Conservation (phyloP, 1,140 invertebrate genomes). For the Brachionus plicatilis region DNA sequence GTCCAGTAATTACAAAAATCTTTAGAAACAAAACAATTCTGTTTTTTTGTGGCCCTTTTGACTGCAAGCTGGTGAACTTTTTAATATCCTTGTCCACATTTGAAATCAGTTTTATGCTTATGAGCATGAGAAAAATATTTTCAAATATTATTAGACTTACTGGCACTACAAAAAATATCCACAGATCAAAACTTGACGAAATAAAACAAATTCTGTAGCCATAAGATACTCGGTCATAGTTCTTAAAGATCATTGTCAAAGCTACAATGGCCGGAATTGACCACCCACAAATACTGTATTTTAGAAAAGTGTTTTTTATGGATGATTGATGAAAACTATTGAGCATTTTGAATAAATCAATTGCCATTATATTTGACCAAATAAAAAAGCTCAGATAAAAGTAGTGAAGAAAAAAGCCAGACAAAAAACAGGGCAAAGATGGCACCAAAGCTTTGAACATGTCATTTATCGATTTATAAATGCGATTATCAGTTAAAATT, state of each 20-base stretch:
- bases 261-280: neutral
- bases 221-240: neutral
- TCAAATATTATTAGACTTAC: neutral
- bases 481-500: neutral
- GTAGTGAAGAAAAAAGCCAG: neutral
- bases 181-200: neutral
- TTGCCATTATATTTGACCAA: constrained; percentile 15
- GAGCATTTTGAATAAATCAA: neutral
- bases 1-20: neutral
- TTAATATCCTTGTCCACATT: neutral
- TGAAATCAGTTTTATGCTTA: neutral
- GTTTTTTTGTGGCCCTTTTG: neutral
- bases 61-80: neutral
- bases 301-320: neutral
- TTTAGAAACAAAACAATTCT: neutral
- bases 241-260: neutral
- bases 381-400: neutral
- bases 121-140: neutral
- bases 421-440: neutral
- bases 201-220: neutral
- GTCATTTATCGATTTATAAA: neutral
- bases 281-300: neutral
- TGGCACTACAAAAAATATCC: neutral
- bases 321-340: neutral
- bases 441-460: neutral